Conservation (phyloP, 2,113 vertebrate genomes). For the Xenopus borealis region DNA sequence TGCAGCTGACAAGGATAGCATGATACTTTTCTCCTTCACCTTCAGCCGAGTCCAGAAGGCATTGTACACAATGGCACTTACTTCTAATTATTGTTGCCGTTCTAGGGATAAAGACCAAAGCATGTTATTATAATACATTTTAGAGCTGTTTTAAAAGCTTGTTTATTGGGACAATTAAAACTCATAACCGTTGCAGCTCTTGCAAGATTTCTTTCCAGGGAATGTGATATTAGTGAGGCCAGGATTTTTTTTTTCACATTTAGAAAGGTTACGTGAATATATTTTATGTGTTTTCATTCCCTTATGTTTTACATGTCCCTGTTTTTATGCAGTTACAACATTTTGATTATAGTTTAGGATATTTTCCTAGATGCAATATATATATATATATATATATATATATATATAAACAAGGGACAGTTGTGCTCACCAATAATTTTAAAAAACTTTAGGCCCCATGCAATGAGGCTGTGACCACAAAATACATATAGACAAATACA, state of each 20-base stretch:
- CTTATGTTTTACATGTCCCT: not conserved
- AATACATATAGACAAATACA: too few species aligned
- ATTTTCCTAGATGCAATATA: too few species aligned
- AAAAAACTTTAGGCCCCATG: too few species aligned
- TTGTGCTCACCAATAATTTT: too few species aligned
- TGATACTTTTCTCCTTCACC: slow-evolving; percentile 99
- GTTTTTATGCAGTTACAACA: not conserved
- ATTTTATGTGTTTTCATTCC: slow-evolving; percentile 28
- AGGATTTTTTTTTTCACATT: slow-evolving; percentile 55
- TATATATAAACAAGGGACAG: too few species aligned
- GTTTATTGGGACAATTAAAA: slow-evolving; percentile 80
- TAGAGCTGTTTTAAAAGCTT: slow-evolving; percentile 76
- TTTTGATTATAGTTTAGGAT: not conserved
- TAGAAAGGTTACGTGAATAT: slow-evolving; percentile 53
- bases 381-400: too few species aligned
- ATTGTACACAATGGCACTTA: slow-evolving; percentile 78
- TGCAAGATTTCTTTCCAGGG: slow-evolving; percentile 65
- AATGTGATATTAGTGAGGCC: slow-evolving; percentile 55
- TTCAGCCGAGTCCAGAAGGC: slow-evolving; percentile 93
- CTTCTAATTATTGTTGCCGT: slow-evolving; percentile 87
- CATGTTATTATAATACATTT: slow-evolving; percentile 81
- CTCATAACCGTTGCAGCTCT: slow-evolving; percentile 76
- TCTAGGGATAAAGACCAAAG: slow-evolving; percentile 90
- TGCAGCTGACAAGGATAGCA: slow-evolving; percentile 99
- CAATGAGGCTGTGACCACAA: too few species aligned